Evolutionary conservation across 1,140 invertebrate genomes (phyloP).

Genomic region (Nilaparvata lugens): DNA sequence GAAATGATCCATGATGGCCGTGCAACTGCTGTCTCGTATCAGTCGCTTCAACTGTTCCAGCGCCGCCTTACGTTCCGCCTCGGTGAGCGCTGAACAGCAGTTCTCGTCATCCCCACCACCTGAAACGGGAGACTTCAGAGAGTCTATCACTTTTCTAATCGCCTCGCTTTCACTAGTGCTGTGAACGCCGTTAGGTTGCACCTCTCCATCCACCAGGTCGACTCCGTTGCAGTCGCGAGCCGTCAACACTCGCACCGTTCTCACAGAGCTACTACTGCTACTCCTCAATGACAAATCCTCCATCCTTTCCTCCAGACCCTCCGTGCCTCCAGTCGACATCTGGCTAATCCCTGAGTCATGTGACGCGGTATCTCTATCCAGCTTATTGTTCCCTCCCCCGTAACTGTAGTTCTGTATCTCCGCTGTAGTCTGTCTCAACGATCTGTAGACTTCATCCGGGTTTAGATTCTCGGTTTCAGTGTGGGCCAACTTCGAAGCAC

Average conservation of each 20-base stretch:
- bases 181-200: background rate
- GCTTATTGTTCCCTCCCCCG: constrained; percentile 42
- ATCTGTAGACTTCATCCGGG: constrained; percentile 77
- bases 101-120: background rate
- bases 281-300: constrained; percentile 35
- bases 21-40: constrained; percentile 37
- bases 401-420: constrained; percentile 87
- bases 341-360: constrained; percentile 85
- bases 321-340: constrained; percentile 49
- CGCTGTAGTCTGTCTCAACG: constrained; percentile 79
- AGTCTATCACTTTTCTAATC: constrained; percentile 22
- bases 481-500: background rate
- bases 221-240: constrained; percentile 19
- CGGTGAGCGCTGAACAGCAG: background rate
- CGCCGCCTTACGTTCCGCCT: constrained; percentile 35
- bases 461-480: constrained; percentile 57
- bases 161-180: constrained; percentile 18
- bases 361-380: constrained; percentile 53
- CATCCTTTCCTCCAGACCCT: constrained; percentile 43
- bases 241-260: constrained; percentile 5
- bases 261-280: background rate
- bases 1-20: constrained; percentile 44
- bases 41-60: constrained; percentile 37
- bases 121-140: constrained; percentile 7
- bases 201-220: background rate